A percentile compares a stretch with the other conserved stretches of the same genome.
These are phyloP conservation scores for Heteromurus nitidus DNA, from an alignment of 2,888 invertebrate genomes.

Conservation along the genomic window DNA sequence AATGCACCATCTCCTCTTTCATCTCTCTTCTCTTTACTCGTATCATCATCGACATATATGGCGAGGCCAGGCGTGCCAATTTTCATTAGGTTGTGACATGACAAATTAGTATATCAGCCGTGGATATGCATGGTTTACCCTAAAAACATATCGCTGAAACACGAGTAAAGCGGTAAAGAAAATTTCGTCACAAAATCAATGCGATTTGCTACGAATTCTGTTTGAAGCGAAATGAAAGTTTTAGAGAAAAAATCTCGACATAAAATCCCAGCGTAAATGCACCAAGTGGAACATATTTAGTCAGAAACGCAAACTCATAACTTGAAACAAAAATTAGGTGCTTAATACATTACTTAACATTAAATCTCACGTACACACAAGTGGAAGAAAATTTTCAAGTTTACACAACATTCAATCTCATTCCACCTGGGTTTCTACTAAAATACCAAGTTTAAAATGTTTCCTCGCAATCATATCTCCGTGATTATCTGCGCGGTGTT, in stretches of 20 bases:
- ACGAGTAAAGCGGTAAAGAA: neutral
- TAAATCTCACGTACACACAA: no score
- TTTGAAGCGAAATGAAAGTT: neutral
- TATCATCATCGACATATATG: neutral
- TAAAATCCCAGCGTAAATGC: constrained; percentile 22
- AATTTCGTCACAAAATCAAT: neutral
- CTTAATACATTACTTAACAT: no score
- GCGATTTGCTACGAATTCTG: neutral
- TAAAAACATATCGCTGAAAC: neutral
- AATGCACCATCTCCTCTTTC: neutral
- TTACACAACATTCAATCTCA: no score
- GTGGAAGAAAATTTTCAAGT: no score
- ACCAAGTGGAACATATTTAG: constrained; percentile 24
- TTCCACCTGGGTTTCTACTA: no score
- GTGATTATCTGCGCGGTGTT: no score
- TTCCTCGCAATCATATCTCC: no score
- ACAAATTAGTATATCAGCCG: constrained; percentile 34
- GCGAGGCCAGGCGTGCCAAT: neutral
- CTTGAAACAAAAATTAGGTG: no score
- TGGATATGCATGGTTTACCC: constrained; percentile 41
- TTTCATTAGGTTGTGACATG: constrained; percentile 31
- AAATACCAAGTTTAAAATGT: no score
- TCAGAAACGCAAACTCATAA: neutral
- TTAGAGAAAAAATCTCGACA: neutral
- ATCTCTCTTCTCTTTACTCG: neutral